Percentiles rank a stretch among this genome's conserved stretches.
Conservation (phyloP, 2,888 invertebrate genomes). For the Pedicia rivosa region DNA sequence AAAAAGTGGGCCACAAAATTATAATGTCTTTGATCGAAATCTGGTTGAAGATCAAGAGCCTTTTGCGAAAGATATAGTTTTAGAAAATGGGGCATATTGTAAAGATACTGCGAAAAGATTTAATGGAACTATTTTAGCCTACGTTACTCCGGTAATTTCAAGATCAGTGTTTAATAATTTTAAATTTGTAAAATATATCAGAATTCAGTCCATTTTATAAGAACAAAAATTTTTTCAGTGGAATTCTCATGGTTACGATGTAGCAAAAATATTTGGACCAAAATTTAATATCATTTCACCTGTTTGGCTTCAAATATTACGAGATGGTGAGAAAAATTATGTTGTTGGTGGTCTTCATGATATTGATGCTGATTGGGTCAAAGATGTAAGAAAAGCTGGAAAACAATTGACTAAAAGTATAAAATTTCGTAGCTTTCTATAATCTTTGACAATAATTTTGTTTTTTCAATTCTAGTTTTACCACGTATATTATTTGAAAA, state of each 20-base stretch:
- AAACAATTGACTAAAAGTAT: conserved; percentile 19
- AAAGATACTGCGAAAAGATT: conserved; percentile 50
- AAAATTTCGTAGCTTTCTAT: conserved; percentile 8
- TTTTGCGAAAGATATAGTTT: conserved; percentile 54
- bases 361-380: conserved; percentile 71
- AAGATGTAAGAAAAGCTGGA: conserved; percentile 41
- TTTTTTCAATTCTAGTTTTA: conserved; percentile 44
- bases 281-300: conserved; percentile 88
- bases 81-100: conserved; percentile 59
- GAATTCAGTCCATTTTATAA: background rate
- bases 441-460: background rate
- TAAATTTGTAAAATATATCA: background rate
- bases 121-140: conserved; percentile 65
- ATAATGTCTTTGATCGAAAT: conserved; percentile 51
- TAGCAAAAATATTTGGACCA: conserved; percentile 73
- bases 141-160: conserved; percentile 73
- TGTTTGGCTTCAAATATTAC: conserved; percentile 81
- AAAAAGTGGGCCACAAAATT: conserved; percentile 38
- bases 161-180: conserved; percentile 1
- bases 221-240: conserved; percentile 45
- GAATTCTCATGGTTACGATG: conserved; percentile 88
- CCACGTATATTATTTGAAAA: conserved; percentile 82
- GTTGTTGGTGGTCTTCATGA: conserved; percentile 62
- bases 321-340: conserved; percentile 43
- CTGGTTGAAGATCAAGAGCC: conserved; percentile 50